A percentile compares a stretch with the other conserved stretches of the same genome.
Evolutionary conservation across 2,113 vertebrate genomes (phyloP).

Genomic region (mouse (Mus musculus)): DNA sequence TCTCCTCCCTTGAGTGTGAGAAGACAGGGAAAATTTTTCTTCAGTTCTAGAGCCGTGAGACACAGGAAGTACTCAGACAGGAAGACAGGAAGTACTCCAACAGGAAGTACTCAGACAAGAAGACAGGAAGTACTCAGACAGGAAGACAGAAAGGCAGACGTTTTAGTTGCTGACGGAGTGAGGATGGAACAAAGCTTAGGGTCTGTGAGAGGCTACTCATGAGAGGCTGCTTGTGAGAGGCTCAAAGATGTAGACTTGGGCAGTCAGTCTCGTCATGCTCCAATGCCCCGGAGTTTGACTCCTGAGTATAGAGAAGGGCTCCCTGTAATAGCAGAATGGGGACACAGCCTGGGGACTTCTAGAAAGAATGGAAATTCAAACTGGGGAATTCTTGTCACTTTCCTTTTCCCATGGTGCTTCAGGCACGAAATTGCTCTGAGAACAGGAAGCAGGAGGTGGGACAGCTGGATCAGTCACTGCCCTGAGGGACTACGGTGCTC

Average conservation of each 20-base stretch:
- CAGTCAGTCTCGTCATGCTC: not conserved
- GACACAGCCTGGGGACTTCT: fast-evolving
- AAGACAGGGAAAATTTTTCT: not conserved
- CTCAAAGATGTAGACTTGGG: not conserved
- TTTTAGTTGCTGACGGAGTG: not conserved
- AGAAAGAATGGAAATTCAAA: not conserved
- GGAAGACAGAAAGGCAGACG: not conserved
- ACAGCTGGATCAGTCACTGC: not conserved
- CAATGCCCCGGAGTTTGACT: no score
- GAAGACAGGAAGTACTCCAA: no score
- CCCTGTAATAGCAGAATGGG: not conserved
- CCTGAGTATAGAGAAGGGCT: not conserved
- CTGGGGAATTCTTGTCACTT: not conserved
- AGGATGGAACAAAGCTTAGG: not conserved
- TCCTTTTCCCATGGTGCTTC: not conserved
- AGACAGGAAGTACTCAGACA: no score
- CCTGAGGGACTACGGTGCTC: no score
- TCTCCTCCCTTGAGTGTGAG: not conserved
- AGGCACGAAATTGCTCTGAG: not conserved
- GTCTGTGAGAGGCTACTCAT: no score
- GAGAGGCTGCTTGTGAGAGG: not conserved
- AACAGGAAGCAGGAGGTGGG: not conserved
- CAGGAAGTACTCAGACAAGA: no score
- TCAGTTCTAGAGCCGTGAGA: not conserved
- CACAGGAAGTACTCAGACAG: no score